phyloP scores from a whole-genome alignment of 2,797 vertebrate genomes.

The Urosaurus nigricauda region DNA sequence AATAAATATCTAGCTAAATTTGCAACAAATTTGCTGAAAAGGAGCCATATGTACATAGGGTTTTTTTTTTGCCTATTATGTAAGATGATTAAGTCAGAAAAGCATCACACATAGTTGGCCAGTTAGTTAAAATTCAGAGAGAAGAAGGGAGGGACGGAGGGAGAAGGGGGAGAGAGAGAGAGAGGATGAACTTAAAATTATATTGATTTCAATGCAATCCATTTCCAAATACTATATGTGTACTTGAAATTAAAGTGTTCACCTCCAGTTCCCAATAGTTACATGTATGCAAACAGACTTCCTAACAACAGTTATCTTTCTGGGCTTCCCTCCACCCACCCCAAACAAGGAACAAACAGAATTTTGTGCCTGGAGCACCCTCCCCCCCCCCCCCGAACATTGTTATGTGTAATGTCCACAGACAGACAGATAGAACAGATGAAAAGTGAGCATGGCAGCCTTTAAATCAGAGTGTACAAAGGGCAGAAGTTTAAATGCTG shows the following conservation, averaged over 20 bases:
- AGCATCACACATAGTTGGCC: background rate
- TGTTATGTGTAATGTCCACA: background rate
- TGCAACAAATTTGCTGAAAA: slow-evolving; percentile 23
- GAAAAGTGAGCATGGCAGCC: background rate
- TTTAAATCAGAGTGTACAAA: background rate
- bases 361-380: background rate
- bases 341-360: background rate
- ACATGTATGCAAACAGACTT: background rate
- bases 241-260: background rate
- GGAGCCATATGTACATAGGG: background rate
- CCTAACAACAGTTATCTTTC: background rate
- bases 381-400: too few species aligned
- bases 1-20: slow-evolving; percentile 6
- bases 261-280: background rate
- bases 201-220: background rate
- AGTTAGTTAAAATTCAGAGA: background rate
- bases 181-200: background rate
- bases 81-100: background rate
- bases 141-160: too few species aligned
- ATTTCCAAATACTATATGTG: background rate
- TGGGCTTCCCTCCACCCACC: too few species aligned
- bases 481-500: too few species aligned
- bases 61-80: background rate
- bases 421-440: background rate
- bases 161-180: too few species aligned